phyloP scores from a whole-genome alignment of 2,797 vertebrate genomes.

The Typhlichthys eigenmanni region DNA sequence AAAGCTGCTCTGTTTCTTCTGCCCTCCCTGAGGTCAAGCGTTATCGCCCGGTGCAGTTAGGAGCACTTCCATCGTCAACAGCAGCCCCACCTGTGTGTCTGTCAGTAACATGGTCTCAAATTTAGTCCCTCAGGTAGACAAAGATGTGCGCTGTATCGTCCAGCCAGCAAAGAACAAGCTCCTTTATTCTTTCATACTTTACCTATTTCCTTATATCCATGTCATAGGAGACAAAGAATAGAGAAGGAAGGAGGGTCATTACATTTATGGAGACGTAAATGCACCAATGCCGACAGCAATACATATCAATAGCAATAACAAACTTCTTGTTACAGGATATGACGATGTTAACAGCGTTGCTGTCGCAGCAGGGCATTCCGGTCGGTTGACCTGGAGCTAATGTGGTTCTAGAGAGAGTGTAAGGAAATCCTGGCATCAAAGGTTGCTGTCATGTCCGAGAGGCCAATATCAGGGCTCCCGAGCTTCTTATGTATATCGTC shows the following conservation, averaged over 20 bases:
- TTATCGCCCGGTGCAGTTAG: constrained; percentile 48
- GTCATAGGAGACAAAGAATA: constrained; percentile 24
- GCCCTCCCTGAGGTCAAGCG: constrained; percentile 29
- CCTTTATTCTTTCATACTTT: constrained; percentile 59
- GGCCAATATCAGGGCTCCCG: constrained; percentile 20
- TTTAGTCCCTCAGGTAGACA: constrained; percentile 39
- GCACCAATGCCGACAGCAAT: constrained; percentile 49
- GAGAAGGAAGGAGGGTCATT: constrained; percentile 41
- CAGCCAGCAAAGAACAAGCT: constrained; percentile 52
- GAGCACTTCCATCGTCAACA: constrained; percentile 37
- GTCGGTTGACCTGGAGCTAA: constrained; percentile 55
- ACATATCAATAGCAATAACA: constrained; percentile 40
- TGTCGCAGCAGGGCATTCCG: constrained; percentile 34
- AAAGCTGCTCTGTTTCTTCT: not conserved
- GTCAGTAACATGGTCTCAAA: constrained; percentile 47
- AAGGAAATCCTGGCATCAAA: constrained; percentile 36
- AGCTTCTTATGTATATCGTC: constrained; percentile 27
- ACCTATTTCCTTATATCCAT: constrained; percentile 11
- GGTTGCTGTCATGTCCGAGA: constrained; percentile 24
- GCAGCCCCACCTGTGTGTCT: constrained; percentile 66
- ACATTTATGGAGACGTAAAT: constrained; percentile 37
- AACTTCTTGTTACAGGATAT: constrained; percentile 57
- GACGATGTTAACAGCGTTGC: constrained; percentile 26
- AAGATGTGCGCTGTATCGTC: constrained; percentile 53
- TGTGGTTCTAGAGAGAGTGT: constrained; percentile 24